Conservation (phyloP, 2,888 invertebrate genomes). For the Thecocarcelia acutangulata region DNA sequence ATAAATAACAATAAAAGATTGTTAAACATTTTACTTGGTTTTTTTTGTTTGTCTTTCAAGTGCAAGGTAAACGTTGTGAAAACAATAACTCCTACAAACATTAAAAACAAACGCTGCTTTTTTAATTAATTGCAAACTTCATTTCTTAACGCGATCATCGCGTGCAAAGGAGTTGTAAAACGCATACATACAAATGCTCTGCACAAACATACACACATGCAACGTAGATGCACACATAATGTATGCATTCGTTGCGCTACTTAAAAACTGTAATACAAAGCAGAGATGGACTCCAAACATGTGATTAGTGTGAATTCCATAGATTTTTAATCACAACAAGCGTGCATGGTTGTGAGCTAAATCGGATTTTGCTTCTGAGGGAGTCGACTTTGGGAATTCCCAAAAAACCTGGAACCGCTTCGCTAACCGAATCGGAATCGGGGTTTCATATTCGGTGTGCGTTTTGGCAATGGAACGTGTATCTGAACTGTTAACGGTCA, state of each 20-base stretch:
- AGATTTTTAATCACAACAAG: too few species aligned
- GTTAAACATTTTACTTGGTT: slow-evolving; percentile 14
- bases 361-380: too few species aligned
- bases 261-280: slow-evolving; percentile 51
- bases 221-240: slow-evolving; percentile 61
- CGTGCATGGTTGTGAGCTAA: too few species aligned
- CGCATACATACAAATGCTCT: slow-evolving; percentile 7
- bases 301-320: too few species aligned
- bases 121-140: slow-evolving; percentile 47
- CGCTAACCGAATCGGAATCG: too few species aligned
- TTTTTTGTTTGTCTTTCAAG: slow-evolving; percentile 67
- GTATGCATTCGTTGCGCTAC: slow-evolving; percentile 46
- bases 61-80: slow-evolving; percentile 68
- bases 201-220: not conserved
- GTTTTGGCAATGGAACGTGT: too few species aligned
- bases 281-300: too few species aligned
- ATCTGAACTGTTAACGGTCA: too few species aligned
- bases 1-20: slow-evolving; percentile 17
- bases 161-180: slow-evolving; percentile 57
- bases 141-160: slow-evolving; percentile 54
- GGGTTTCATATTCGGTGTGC: too few species aligned
- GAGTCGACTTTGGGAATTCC: too few species aligned
- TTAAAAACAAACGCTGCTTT: slow-evolving; percentile 41
- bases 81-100: not conserved
- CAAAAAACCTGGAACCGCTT: too few species aligned